Percentiles rank a stretch among this genome's conserved stretches.
phyloP scores from a whole-genome alignment of 2,888 invertebrate genomes.

The Petrolisthes cinctipes region DNA sequence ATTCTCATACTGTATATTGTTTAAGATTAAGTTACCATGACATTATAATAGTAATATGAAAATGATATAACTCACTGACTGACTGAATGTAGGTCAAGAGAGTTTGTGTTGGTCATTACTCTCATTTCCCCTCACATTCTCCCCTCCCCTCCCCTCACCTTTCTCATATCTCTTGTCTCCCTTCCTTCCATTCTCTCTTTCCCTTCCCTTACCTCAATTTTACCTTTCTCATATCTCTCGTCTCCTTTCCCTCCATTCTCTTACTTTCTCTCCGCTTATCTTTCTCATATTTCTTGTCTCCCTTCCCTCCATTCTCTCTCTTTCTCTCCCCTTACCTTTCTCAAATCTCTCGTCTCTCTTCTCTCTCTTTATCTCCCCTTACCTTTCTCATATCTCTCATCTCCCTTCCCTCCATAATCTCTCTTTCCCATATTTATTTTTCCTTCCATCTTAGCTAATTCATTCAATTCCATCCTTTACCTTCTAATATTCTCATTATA shows the following conservation, averaged over 20 bases:
- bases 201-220: background rate
- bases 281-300: background rate
- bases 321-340: background rate
- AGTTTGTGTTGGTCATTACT: background rate
- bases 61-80: too few species aligned
- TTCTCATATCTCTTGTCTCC: background rate
- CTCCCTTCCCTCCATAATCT: background rate
- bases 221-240: background rate
- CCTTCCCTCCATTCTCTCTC: background rate
- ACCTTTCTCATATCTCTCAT: background rate
- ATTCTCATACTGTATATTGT: too few species aligned
- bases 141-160: background rate
- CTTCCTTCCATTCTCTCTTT: conserved; percentile 5
- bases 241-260: background rate
- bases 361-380: background rate
- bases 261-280: background rate
- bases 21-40: too few species aligned
- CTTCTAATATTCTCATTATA: background rate
- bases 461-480: background rate
- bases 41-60: too few species aligned
- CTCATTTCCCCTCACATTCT: background rate
- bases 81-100: background rate
- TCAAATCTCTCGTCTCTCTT: background rate
- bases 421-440: background rate
- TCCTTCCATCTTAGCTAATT: background rate